Evolutionary conservation across 2,797 vertebrate species (phyloP).

Genomic region (Heliangelus exortis): DNA sequence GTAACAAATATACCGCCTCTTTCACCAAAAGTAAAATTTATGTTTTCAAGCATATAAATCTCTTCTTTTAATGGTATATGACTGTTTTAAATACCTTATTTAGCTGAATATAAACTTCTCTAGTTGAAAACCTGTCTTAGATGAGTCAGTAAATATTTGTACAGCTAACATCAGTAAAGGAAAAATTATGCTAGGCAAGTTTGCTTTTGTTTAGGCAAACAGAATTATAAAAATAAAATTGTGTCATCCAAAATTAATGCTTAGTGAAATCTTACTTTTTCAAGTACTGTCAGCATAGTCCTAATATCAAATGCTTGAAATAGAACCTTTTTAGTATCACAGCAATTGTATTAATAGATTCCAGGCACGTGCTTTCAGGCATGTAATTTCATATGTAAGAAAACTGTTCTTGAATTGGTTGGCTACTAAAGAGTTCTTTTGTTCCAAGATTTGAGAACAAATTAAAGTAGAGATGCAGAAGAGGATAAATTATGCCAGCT

Average conservation of each 20-base stretch:
- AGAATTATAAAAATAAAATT: slow-evolving; percentile 62
- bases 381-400: not conserved
- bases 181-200: slow-evolving; percentile 46
- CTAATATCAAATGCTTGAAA: not conserved
- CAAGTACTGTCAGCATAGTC: not conserved
- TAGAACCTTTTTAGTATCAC: not conserved
- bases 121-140: slow-evolving; percentile 8
- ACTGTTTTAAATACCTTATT: slow-evolving; percentile 11
- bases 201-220: slow-evolving; percentile 69
- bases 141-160: slow-evolving; percentile 63
- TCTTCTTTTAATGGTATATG: not conserved
- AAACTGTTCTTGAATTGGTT: not conserved
- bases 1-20: not conserved
- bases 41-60: not conserved
- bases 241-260: not conserved
- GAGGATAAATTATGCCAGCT: not conserved
- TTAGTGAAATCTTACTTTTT: slow-evolving; percentile 30
- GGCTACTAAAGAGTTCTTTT: not conserved
- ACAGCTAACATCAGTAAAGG: slow-evolving; percentile 42
- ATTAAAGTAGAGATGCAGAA: not conserved
- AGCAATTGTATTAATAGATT: not conserved
- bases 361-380: not conserved
- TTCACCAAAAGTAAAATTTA: not conserved
- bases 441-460: not conserved
- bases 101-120: slow-evolving; percentile 6